phyloP scores from a whole-genome alignment of 2,888 invertebrate species.

The Thalpophila matura region DNA sequence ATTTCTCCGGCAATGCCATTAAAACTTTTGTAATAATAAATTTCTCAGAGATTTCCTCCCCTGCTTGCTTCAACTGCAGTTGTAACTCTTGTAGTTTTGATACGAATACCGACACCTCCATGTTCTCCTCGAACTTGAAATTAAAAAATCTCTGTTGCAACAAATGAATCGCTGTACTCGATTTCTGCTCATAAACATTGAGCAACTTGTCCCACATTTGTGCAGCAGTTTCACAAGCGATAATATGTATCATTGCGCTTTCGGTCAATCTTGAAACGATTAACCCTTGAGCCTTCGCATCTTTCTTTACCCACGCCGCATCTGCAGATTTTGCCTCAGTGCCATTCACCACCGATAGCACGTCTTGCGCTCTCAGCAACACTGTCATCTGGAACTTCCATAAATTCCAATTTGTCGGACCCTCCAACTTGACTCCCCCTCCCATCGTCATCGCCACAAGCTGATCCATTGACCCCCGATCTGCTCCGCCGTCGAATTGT shows the following conservation, averaged over 20 bases:
- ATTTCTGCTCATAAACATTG: slow-evolving; percentile 1
- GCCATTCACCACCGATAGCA: background rate
- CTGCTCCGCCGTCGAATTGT: background rate
- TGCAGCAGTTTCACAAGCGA: background rate
- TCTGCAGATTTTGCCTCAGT: background rate
- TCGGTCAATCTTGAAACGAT: slow-evolving; percentile 4
- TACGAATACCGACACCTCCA: background rate
- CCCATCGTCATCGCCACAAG: background rate
- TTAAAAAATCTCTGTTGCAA: background rate
- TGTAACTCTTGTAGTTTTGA: background rate
- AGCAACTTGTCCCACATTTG: background rate
- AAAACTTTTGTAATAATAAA: background rate
- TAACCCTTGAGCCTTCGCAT: slow-evolving; percentile 3
- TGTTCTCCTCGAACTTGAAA: background rate
- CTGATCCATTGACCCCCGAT: background rate
- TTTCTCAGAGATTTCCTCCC: slow-evolving; percentile 2
- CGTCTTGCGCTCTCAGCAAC: slow-evolving; percentile 3
- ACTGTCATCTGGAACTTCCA: slow-evolving; percentile 4
- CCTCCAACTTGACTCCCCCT: background rate
- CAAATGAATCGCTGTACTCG: background rate
- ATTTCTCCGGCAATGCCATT: background rate
- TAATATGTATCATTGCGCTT: background rate
- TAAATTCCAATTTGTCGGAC: slow-evolving; percentile 1
- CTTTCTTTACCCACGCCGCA: background rate
- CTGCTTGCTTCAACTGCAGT: background rate